Base-by-base conservation (phyloP, 1,140 invertebrate genomes). In the Cephus cinctus region DNA sequence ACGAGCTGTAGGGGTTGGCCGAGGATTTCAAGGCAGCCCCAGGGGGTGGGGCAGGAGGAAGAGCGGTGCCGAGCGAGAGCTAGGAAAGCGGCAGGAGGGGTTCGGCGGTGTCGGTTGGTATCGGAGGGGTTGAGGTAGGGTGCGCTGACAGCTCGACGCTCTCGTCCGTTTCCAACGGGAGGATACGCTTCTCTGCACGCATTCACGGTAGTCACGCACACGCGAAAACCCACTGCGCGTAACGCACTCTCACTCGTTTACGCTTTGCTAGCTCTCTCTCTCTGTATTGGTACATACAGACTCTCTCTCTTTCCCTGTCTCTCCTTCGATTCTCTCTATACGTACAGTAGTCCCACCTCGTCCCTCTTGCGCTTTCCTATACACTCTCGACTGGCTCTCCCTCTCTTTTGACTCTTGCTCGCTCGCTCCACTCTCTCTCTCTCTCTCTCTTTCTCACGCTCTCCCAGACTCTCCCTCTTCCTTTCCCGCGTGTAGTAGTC, bases 141-240 rank as follows among this genome's bases (percentile, higher is more conserved):
- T 73, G 71, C 73, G 73, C 74, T 75, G 73, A 75, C 74, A 75
- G 73, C 73, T 75, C 72, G 69, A 71, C 62, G 67, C 69, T 69
- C 59, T 69, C 69, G 69, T 69, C 67, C 66, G 67, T 60, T 68
- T 59, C 52, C 61, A 54, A 66, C 68, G 64, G 74, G 74, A 76
- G 74, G 74, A 76, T 75, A 76, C 73, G 74, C 66, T 71, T 72
- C 66, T 67, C 61, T 70, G 71, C 67, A 70, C 73, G 70, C 69
- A 69, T 68, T 66, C 65, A 55, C 54, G n/a, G n/a, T n/a, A n/a
- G n/a, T 43, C 48, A 62, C 50, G 43, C 38, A 23, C 39, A 25
- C 44, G 32, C 43, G 36, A 54, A 53, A 5, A 14, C 18, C 16
- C 4, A 14, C 22, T 43, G 43, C 54, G 35, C 43, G 32, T 43